A percentile compares a stretch with the other conserved stretches of the same genome.
Conservation (phyloP, 2,888 invertebrate genomes). For the Himalopsyche tibetana region DNA sequence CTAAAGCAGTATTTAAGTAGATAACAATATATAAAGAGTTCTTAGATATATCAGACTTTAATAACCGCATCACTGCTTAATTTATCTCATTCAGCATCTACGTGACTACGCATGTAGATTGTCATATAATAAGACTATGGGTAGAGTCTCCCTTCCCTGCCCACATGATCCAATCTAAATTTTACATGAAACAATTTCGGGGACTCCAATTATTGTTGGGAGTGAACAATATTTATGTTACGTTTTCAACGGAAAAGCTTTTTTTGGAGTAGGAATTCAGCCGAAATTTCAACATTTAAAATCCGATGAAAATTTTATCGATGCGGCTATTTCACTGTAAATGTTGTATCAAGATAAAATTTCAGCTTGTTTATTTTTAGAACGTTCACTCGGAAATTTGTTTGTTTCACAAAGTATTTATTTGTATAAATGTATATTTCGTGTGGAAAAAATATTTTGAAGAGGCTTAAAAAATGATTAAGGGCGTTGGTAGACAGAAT, state of each 20-base stretch:
- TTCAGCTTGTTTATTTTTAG: not conserved
- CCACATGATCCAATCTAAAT: constrained; percentile 34
- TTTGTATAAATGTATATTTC: not conserved
- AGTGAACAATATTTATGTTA: constrained; percentile 26
- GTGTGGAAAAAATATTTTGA: not conserved
- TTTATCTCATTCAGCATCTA: not conserved
- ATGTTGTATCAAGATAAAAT: not conserved
- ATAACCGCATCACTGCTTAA: constrained; percentile 1
- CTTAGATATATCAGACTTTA: not conserved
- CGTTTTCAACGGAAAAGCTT: not conserved
- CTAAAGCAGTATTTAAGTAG: no score
- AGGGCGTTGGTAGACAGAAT: not conserved
- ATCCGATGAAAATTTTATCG: constrained; percentile 7
- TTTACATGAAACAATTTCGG: constrained; percentile 18
- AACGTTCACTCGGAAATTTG: not conserved
- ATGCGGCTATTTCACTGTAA: not conserved
- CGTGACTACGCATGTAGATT: constrained; percentile 14
- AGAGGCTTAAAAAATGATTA: not conserved
- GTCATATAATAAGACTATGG: not conserved
- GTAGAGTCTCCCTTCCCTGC: not conserved
- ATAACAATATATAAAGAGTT: no score
- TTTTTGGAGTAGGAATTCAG: not conserved
- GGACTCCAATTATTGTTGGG: constrained; percentile 15
- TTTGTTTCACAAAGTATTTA: not conserved
- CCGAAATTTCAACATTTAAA: constrained; percentile 1